phyloP scores from a whole-genome alignment of 2,888 invertebrate species.

The Heteromurus nitidus region DNA sequence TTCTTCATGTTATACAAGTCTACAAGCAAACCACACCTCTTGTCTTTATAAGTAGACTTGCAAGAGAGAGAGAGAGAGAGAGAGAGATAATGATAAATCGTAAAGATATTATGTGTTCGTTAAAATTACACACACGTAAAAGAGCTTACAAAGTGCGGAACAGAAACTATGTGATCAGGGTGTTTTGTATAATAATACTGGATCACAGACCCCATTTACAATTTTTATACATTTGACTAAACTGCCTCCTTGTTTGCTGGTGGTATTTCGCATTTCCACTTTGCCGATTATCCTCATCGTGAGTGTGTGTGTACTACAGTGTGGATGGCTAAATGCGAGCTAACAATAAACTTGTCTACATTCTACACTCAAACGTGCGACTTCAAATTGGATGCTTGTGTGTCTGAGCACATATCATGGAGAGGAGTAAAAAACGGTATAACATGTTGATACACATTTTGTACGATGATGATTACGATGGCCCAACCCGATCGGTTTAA shows the following conservation, averaged over 20 bases:
- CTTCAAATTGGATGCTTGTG: no score
- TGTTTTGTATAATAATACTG: conserved; percentile 3
- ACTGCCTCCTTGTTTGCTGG: not conserved
- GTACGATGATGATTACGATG: conserved; percentile 4
- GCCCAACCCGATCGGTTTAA: conserved; percentile 17
- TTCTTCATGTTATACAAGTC: no score
- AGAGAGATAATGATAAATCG: not conserved
- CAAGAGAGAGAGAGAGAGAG: not conserved
- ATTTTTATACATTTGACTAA: conserved; percentile 3
- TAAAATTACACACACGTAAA: conserved; percentile 10
- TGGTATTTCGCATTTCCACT: no score
- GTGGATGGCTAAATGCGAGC: conserved; percentile 8
- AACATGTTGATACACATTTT: not conserved
- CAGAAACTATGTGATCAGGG: conserved; percentile 7
- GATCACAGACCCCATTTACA: conserved; percentile 12
- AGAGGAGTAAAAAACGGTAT: conserved; percentile 13
- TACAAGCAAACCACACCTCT: no score
- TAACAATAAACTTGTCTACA: not conserved
- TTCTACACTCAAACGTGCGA: no score
- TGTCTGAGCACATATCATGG: not conserved
- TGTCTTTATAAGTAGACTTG: not conserved
- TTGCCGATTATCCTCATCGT: not conserved
- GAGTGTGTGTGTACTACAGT: not conserved
- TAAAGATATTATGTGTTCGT: not conserved
- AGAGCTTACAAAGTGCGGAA: conserved; percentile 14